Base-by-base conservation (phyloP, 2,797 vertebrate genomes). In the Morus bassanus region DNA sequence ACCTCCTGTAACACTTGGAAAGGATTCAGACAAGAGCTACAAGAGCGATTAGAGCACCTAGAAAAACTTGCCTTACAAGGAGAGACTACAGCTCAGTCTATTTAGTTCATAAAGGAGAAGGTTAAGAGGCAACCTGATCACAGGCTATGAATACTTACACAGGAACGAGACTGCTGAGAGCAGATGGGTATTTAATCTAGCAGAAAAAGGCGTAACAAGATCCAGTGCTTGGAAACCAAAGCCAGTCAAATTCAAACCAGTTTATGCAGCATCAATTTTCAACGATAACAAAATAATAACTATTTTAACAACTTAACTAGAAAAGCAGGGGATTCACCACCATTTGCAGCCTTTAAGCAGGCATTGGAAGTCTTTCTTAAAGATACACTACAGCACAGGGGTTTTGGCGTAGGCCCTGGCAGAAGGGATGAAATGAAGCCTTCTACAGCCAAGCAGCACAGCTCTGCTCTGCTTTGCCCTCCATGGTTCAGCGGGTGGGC, bases 111-210 rank as follows among this genome's bases (percentile, higher is more conserved):
- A 91, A 90, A 93, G 54, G 85, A 97, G 81, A 91, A 92, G 79
- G 93, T 96, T 96, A 93, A 96, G 94, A 96, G 79, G 95, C 82
- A 94, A 97, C 82, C 76, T 78, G 87, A 96, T 88, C 93, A 88
- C 87, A 92, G 75, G 30, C 91, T 83, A 57, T 50, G 88, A 95
- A 91, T 93, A 77, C 91, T 94, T 60, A 67, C 35, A 90, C 7
- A 51, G 72, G 56, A 63, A 89, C 61, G 70, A 83, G 68, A 93
- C 45, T 88, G 85, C 88, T 75, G 75, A 76, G 81, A 92, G 87
- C 85, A 96, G 94, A 92, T 93, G 96, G 86, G 86, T 87, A 96
- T 96, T 97, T 96, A 96, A 96, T 95, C 90, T 82, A 93, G 93
- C 92, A 95, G 87, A 89, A 96, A 89, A 92, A 95, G 79, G 76